Percentiles rank a stretch among this genome's conserved stretches.
These are phyloP conservation scores for Vulpes ferrilata DNA, from an alignment of 2,113 vertebrate genomes.

Conservation along the genomic window DNA sequence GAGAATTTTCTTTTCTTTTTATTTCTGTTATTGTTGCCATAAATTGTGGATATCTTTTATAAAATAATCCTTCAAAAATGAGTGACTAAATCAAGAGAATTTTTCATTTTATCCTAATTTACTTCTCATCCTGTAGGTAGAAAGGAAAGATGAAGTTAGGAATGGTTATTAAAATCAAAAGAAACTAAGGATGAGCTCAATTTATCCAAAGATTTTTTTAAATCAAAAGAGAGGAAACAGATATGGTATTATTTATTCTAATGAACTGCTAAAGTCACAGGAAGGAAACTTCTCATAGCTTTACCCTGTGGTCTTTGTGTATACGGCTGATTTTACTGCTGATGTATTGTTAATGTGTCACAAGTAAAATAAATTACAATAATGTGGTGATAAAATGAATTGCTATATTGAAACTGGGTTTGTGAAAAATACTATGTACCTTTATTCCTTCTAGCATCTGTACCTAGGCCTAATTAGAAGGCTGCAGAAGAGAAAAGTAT, in stretches of 20 bases:
- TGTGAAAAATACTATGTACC: slow-evolving; percentile 3
- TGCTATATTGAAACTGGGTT: neutral
- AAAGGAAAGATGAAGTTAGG: neutral
- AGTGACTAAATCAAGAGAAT: neutral
- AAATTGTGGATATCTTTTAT: neutral
- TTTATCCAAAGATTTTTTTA: neutral
- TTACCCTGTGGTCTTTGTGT: neutral
- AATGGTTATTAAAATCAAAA: neutral
- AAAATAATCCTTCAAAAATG: slow-evolving; percentile 52
- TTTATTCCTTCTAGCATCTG: neutral
- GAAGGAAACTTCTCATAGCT: neutral
- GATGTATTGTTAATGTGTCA: neutral
- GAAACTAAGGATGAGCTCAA: neutral
- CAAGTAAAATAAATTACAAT: slow-evolving; percentile 3
- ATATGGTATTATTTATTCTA: neutral
- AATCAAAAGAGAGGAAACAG: neutral
- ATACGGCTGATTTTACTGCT: neutral
- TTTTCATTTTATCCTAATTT: slow-evolving; percentile 28
- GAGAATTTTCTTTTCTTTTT: neutral
- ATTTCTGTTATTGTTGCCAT: neutral
- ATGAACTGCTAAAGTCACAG: neutral
- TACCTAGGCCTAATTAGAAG: neutral
- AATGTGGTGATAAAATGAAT: neutral
- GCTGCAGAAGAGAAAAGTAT: neutral
- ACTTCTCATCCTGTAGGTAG: neutral